Evolutionary conservation across 2,113 vertebrate species (phyloP).

Genomic region (Cheilinus undulatus): DNA sequence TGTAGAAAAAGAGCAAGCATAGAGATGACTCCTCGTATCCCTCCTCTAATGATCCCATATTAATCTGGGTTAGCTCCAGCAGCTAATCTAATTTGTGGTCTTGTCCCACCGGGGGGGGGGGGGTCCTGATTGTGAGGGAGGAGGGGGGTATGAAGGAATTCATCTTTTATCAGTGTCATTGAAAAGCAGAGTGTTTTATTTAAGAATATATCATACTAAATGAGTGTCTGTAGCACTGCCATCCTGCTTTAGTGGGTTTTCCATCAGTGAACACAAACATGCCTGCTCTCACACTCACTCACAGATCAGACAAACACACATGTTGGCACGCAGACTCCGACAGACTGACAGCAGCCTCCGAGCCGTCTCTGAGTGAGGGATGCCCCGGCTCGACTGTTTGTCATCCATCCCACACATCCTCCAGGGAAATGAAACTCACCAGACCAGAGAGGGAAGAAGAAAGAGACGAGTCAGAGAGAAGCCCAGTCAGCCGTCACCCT

Average conservation of each 20-base stretch:
- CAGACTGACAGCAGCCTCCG: conserved; percentile 7
- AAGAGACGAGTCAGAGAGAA: conserved; percentile 12
- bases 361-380: conserved; percentile 32
- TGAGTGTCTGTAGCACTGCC: neutral
- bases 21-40: conserved; percentile 6
- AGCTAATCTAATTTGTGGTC: conserved; percentile 44
- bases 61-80: conserved; percentile 39
- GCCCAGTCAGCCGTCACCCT: conserved; percentile 22
- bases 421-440: conserved; percentile 39
- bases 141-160: neutral
- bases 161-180: conserved; percentile 12
- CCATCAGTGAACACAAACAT: conserved; percentile 3
- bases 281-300: neutral
- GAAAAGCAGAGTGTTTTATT: neutral
- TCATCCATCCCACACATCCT: conserved; percentile 15
- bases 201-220: neutral
- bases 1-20: conserved; percentile 10
- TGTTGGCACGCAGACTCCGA: neutral
- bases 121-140: neutral
- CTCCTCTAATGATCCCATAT: conserved; percentile 36
- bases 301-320: neutral
- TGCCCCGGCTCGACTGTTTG: conserved; percentile 34
- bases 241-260: neutral
- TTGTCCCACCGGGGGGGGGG: conserved; percentile 9
- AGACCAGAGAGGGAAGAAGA: conserved; percentile 35